Percentiles rank a stretch among this genome's conserved stretches.
These are phyloP conservation scores for Laupala kohalensis DNA, from an alignment of 1,140 invertebrate species.

Conservation along the genomic window DNA sequence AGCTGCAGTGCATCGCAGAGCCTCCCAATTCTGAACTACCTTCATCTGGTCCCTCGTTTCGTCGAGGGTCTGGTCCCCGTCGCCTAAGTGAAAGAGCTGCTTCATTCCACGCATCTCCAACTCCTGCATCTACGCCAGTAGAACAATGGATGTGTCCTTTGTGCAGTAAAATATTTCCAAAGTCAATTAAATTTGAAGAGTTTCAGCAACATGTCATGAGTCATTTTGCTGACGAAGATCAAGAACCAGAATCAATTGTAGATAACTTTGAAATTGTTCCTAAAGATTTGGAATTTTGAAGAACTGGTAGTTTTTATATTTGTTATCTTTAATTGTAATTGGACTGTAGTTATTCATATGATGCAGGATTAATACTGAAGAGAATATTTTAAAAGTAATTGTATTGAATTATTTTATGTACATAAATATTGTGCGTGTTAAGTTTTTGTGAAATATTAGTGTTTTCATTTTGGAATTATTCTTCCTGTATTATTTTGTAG, in stretches of 20 bases:
- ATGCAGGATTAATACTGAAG: too few relatives aligned
- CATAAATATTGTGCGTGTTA: too few relatives aligned
- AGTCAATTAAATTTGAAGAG: slow-evolving; percentile 25
- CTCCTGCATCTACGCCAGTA: slow-evolving; percentile 9
- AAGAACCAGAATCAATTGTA: slow-evolving; percentile 10
- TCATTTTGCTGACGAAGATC: slow-evolving; percentile 28
- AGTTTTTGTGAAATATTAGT: too few relatives aligned
- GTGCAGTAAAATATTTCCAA: slow-evolving; percentile 27
- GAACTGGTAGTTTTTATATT: too few relatives aligned
- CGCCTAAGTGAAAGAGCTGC: neutral
- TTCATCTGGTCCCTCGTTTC: neutral
- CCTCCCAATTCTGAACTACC: neutral
- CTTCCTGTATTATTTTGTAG: too few relatives aligned
- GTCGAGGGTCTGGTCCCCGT: neutral
- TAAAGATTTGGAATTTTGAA: neutral
- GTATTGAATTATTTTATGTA: too few relatives aligned
- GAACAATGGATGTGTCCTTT: slow-evolving; percentile 30
- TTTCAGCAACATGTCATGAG: slow-evolving; percentile 34
- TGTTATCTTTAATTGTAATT: too few relatives aligned
- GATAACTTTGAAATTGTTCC: slow-evolving; percentile 19
- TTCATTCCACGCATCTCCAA: slow-evolving; percentile 9
- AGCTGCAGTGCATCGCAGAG: slow-evolving; percentile 7
- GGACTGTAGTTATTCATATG: too few relatives aligned
- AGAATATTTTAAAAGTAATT: too few relatives aligned
- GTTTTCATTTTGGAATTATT: too few relatives aligned